These are phyloP conservation scores for Kryptolebias ocellatus DNA, from an alignment of 2,797 vertebrate species.

Conservation along the genomic window DNA sequence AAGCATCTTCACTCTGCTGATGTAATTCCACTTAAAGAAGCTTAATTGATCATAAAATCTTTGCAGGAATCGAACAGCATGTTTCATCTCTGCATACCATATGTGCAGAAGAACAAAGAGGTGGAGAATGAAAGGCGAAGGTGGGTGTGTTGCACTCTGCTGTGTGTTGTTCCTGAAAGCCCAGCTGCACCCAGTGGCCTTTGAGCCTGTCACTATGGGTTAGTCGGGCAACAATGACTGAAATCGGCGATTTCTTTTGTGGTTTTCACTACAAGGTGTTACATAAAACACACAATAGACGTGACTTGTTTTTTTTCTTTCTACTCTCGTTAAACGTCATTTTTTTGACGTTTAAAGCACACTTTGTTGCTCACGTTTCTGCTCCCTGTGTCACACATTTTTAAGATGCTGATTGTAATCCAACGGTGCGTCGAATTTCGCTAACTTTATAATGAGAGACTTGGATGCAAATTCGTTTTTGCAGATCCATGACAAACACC, in stretches of 20 bases:
- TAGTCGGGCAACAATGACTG: slow-evolving; percentile 25
- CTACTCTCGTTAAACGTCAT: neutral
- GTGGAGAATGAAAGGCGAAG: slow-evolving; percentile 16
- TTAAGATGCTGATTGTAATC: neutral
- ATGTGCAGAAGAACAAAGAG: neutral
- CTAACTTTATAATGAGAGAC: too few relatives aligned
- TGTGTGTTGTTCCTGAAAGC: slow-evolving; percentile 40
- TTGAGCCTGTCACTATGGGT: slow-evolving; percentile 34
- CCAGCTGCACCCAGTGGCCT: slow-evolving; percentile 39
- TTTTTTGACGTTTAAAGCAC: neutral
- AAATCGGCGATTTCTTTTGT: slow-evolving; percentile 11
- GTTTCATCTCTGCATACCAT: neutral
- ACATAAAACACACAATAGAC: slow-evolving; percentile 17
- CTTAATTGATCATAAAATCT: neutral
- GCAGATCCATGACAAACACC: neutral
- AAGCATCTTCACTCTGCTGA: neutral
- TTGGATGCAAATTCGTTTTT: neutral
- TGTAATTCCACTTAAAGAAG: slow-evolving; percentile 1
- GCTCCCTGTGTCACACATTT: neutral
- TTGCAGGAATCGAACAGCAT: neutral
- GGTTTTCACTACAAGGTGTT: neutral
- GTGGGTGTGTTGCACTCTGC: slow-evolving; percentile 35
- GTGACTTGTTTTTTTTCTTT: too few relatives aligned
- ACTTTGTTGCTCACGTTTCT: too few relatives aligned
- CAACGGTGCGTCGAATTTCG: too few relatives aligned